Base-by-base conservation (phyloP, 1,140 invertebrate species). In the Apocrypta bakeri region DNA sequence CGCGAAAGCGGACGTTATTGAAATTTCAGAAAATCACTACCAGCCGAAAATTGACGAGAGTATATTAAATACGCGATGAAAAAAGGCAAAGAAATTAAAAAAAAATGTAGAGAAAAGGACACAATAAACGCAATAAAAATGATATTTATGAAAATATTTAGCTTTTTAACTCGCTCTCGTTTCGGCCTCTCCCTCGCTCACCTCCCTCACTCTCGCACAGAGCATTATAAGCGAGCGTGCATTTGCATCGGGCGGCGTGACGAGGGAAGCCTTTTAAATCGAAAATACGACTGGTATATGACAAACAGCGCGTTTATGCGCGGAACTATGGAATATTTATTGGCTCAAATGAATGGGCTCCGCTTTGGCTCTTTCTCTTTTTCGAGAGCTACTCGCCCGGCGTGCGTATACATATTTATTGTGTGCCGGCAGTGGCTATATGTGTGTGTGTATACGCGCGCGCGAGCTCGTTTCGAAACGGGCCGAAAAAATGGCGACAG, bases 211-310 rank as follows among this genome's bases (percentile, higher is more conserved):
- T 9, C 40, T 29, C 42, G 1, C 25, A 21, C 25, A 66, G 64
- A 72, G 29, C 48, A 56, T 56, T 56, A 56, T 56, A 56, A 56
- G 66, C 82, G 87, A 87, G 87, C 87, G 85, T 88, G 85, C 89
- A 90, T 91, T 90, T 90, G 89, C 88, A 91, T 90, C 88, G 88
- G 90, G 89, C 87, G 88, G 85, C 86, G 79, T 68, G 37, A 85
- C 85, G 87, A 87, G 88, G 87, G 86, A 90, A 88, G 88, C 89
- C 89, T 91, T 90, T 91, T 90, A 90, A 90, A 72, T 88, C 90
- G 88, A 90, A 90, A 91, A 89, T 88, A 89, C 88, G 89, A 88
- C 88, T 89, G 87, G 87, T 88, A 83, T 88, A 89, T 88, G 88
- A 90, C 89, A 90, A 91, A 90, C 87, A 88, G 86, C 83, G 85